A percentile compares a stretch with the other conserved stretches of the same genome.
phyloP scores from a whole-genome alignment of 2,113 vertebrate species.

The Struthio camelus region DNA sequence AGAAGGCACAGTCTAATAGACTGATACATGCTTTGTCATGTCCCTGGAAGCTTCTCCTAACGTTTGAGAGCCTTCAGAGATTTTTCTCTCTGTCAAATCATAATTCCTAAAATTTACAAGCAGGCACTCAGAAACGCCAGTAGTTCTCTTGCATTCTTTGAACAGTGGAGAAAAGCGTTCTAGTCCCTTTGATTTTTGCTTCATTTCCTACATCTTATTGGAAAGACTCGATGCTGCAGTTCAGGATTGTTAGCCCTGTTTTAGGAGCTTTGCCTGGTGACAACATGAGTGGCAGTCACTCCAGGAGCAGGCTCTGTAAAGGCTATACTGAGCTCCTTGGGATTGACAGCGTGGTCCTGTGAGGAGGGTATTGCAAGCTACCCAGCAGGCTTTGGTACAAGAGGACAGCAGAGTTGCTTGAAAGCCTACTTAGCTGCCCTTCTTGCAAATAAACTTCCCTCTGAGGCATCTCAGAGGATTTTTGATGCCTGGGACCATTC shows the following conservation, averaged over 20 bases:
- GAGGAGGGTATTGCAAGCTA: background rate
- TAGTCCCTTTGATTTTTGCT: background rate
- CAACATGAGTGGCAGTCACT: background rate
- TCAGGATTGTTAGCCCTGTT: background rate
- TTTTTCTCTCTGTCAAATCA: background rate
- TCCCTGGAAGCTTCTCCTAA: background rate
- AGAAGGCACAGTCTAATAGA: background rate
- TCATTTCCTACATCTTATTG: rapidly evolving
- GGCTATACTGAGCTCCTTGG: background rate
- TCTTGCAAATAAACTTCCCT: background rate
- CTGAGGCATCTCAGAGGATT: background rate
- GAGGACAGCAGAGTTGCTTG: too few relatives aligned
- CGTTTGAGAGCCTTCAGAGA: background rate
- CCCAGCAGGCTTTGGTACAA: background rate
- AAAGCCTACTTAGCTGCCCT: background rate
- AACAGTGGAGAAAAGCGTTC: background rate
- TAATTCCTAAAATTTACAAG: background rate
- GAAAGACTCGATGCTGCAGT: background rate
- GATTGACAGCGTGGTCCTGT: background rate
- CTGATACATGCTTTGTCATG: background rate
- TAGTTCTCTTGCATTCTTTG: background rate
- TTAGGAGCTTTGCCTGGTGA: background rate
- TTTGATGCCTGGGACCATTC: background rate
- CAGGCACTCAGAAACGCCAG: background rate
- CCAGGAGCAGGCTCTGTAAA: background rate